phyloP scores from a whole-genome alignment of 2,797 vertebrate genomes.

The Eulemur coronatus region DNA sequence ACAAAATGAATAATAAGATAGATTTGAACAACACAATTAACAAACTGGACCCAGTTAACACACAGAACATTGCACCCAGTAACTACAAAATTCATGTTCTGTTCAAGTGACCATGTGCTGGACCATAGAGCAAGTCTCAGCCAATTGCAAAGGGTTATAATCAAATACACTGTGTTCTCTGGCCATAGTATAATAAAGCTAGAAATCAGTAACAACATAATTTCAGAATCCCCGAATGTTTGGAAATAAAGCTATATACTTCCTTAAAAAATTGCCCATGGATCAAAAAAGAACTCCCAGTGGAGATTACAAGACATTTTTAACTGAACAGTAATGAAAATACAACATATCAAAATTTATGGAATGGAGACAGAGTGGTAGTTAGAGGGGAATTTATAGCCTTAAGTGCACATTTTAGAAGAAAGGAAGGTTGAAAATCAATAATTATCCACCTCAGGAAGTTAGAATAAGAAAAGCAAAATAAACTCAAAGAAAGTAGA shows the following conservation, averaged over 20 bases:
- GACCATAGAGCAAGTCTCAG: not conserved
- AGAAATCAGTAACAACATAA: too few species aligned
- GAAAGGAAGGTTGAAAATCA: not conserved
- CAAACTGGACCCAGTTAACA: not conserved
- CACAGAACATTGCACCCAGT: not conserved
- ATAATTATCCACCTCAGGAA: not conserved
- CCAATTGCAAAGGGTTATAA: too few species aligned
- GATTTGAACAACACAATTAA: not conserved
- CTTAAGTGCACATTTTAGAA: not conserved
- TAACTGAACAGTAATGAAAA: not conserved
- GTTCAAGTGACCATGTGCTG: not conserved
- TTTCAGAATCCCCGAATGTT: too few species aligned
- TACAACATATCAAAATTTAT: not conserved
- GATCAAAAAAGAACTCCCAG: not conserved
- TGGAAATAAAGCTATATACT: too few species aligned
- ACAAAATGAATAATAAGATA: not conserved
- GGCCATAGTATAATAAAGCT: too few species aligned
- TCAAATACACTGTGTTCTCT: too few species aligned
- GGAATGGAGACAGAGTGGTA: not conserved
- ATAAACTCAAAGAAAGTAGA: not conserved
- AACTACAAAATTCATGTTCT: not conserved
- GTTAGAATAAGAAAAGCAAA: not conserved
- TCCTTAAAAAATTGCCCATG: too few species aligned
- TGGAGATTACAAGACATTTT: not conserved
- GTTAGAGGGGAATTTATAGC: not conserved